A percentile compares a stretch with the other conserved stretches of the same genome.
phyloP scores from a whole-genome alignment of 2,113 vertebrate species.

The Chaetorhynchus papuensis region DNA sequence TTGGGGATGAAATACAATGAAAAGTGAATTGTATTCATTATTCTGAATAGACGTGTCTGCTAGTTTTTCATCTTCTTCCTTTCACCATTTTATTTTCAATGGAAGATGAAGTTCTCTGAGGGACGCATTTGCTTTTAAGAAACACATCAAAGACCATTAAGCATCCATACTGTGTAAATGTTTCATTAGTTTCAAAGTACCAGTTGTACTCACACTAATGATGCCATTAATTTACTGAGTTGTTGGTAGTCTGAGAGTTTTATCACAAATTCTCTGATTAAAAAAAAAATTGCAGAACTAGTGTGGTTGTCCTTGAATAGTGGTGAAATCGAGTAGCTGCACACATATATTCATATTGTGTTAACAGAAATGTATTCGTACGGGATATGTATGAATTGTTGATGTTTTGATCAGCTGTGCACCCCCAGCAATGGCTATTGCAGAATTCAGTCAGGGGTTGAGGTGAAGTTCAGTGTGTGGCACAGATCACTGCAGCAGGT shows the following conservation, averaged over 20 bases:
- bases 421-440: neutral
- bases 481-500: neutral
- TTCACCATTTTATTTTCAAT: neutral
- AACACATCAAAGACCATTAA: neutral
- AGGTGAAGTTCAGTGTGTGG: neutral
- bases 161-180: neutral
- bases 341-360: neutral
- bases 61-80: neutral
- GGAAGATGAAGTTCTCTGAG: neutral
- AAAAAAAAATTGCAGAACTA: neutral
- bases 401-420: neutral
- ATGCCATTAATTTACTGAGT: neutral
- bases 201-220: accelerated
- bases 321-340: neutral
- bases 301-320: neutral
- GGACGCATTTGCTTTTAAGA: neutral
- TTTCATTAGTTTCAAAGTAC: neutral
- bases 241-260: neutral
- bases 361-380: neutral
- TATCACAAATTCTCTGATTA: neutral
- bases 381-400: too few species aligned
- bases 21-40: neutral
- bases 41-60: neutral
- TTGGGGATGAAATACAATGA: neutral
- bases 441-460: neutral